Evolutionary conservation across 2,888 invertebrate genomes (phyloP).

Genomic region (Exephanes ischioxanthus): DNA sequence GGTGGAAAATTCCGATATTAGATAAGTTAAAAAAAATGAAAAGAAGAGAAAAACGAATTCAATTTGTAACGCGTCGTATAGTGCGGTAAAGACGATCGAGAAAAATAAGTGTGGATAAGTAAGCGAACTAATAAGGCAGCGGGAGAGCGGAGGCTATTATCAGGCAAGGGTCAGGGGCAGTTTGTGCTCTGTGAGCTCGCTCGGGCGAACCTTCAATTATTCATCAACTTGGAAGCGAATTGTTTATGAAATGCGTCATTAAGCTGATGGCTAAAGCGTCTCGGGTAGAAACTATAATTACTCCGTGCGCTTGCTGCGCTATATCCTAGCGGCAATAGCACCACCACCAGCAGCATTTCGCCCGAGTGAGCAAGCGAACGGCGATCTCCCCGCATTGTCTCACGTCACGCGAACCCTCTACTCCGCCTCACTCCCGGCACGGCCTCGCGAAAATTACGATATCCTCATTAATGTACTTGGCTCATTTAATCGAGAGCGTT

Average conservation of each 20-base stretch:
- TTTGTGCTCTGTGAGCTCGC: slow-evolving; percentile 34
- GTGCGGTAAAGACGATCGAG: slow-evolving; percentile 14
- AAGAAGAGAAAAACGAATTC: slow-evolving; percentile 17
- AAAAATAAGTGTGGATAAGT: slow-evolving; percentile 50
- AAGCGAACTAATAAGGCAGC: slow-evolving; percentile 52
- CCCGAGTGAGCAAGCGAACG: slow-evolving; percentile 57
- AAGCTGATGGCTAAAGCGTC: slow-evolving; percentile 69
- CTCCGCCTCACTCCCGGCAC: slow-evolving; percentile 56
- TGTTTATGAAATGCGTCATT: slow-evolving; percentile 72
- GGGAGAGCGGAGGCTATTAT: slow-evolving; percentile 45
- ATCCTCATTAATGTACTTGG: slow-evolving; percentile 68
- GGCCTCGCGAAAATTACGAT: slow-evolving; percentile 65
- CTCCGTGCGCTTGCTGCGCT: slow-evolving; percentile 47
- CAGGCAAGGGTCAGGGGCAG: slow-evolving; percentile 50
- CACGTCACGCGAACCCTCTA: slow-evolving; percentile 73
- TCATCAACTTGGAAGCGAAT: slow-evolving; percentile 68
- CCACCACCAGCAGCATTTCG: slow-evolving; percentile 55
- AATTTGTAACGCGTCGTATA: slow-evolving; percentile 35
- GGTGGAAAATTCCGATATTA: slow-evolving; percentile 37
- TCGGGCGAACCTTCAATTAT: slow-evolving; percentile 65
- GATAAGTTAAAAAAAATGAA: background rate
- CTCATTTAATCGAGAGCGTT: slow-evolving; percentile 69
- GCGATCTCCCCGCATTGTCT: slow-evolving; percentile 72
- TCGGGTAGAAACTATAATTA: slow-evolving; percentile 68
- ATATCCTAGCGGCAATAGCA: slow-evolving; percentile 49